Base-by-base conservation (phyloP, 1,140 invertebrate species). In the Calosoma granatense region DNA sequence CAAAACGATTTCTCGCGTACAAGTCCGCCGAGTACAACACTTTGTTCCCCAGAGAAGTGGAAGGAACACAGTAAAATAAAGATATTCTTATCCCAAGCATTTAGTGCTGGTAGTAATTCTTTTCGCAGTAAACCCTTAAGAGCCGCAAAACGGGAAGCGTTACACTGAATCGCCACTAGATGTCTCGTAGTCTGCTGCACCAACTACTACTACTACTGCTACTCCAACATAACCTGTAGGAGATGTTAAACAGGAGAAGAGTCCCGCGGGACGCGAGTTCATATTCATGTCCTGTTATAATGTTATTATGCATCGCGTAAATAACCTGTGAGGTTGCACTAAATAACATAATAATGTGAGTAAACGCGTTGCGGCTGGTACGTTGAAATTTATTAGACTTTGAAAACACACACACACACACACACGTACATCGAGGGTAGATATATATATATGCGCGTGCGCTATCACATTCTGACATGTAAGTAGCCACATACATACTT, bases 301-400 rank as follows among this genome's bases (percentile, higher is more conserved):
- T 54, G 22, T 54, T 54, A 54, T 54, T 54, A 54, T 54, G 22
- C 22, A 36, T 19, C 26, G 22, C 53, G 53, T 54, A 54, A 54
- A 54, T 54, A 54, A 54, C 53, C 15, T 19, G 53, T 23, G 41
- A 47, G n/a, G 21, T 54, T 54, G 22, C 22, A 54, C 22, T 54
- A 54, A 54, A 54, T 54, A 54, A 54, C 53, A 54, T 54, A 54
- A 54, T 54, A 54, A 54, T 54, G 53, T 54, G 53, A 54, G 20
- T 54, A 54, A 54, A 54, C 22, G 22, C 53, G 22, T 30, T 26
- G 53, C 12, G n/a, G 39, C 20, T 41, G 23, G 21, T 19, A 43
- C 12, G 41, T 17, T 19, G 22, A 23, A 20, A 52, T 20, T 39
- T 43, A 30, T 30, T 36, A 52, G 6, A 54, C 22, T 47, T 36